A percentile compares a stretch with the other conserved stretches of the same genome.
Evolutionary conservation across 2,797 vertebrate genomes (phyloP).

Genomic region (Sebastes reedi): DNA sequence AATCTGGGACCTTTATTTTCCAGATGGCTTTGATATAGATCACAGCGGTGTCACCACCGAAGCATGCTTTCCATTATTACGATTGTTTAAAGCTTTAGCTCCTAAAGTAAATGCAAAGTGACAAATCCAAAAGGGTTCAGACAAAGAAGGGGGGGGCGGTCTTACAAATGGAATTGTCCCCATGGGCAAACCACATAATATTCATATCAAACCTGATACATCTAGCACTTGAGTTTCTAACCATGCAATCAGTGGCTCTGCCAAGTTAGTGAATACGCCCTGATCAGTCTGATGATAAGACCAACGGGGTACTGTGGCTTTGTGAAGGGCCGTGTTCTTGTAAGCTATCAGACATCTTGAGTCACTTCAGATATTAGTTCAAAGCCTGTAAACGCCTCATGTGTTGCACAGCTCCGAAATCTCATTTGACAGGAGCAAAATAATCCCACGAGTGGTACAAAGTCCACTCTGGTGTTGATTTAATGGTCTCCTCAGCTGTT

Average conservation of each 20-base stretch:
- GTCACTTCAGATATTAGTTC: slow-evolving; percentile 49
- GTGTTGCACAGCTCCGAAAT: slow-evolving; percentile 22
- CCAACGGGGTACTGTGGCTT: slow-evolving; percentile 32
- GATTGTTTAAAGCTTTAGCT: slow-evolving; percentile 65
- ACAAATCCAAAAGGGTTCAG: slow-evolving; percentile 69
- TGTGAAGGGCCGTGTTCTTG: slow-evolving; percentile 14
- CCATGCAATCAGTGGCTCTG: slow-evolving; percentile 76
- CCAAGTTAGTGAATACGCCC: slow-evolving; percentile 68
- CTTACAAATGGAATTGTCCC: slow-evolving; percentile 74
- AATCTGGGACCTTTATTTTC: slow-evolving; percentile 55
- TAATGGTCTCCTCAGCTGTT: not conserved
- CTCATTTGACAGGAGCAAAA: slow-evolving; percentile 34
- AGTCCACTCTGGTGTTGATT: not conserved
- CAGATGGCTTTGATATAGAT: slow-evolving; percentile 72
- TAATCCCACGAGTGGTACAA: not conserved
- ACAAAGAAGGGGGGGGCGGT: slow-evolving; percentile 42
- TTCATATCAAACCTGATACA: slow-evolving; percentile 73
- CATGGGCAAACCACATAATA: slow-evolving; percentile 69
- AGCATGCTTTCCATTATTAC: slow-evolving; percentile 60
- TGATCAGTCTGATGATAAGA: slow-evolving; percentile 74
- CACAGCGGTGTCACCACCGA: slow-evolving; percentile 52
- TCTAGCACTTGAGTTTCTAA: slow-evolving; percentile 70
- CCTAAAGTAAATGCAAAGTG: slow-evolving; percentile 71
- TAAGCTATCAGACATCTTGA: slow-evolving; percentile 52
- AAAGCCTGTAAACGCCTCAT: slow-evolving; percentile 26